A percentile compares a stretch with the other conserved stretches of the same genome.
phyloP scores from a whole-genome alignment of 2,888 invertebrate species.

The Synanthedon tipuliformis region DNA sequence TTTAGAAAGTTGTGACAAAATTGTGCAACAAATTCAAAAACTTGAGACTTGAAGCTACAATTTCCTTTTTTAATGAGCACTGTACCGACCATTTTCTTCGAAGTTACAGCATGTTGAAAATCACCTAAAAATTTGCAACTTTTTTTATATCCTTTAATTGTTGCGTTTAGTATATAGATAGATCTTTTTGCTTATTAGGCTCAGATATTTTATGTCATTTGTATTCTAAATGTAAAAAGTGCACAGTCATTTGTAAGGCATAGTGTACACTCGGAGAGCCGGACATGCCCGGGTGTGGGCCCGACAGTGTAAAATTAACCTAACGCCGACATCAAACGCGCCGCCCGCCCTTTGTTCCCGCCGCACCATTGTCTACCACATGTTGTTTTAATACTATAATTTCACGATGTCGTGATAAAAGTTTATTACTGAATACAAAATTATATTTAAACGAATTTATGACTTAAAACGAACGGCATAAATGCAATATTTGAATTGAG shows the following conservation, averaged over 20 bases:
- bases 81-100: too few species aligned
- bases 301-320: constrained; percentile 48
- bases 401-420: constrained; percentile 62
- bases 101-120: too few species aligned
- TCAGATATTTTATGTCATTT: too few species aligned
- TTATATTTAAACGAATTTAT: constrained; percentile 18
- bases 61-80: too few species aligned
- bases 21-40: too few species aligned
- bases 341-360: constrained; percentile 45
- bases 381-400: constrained; percentile 60
- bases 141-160: too few species aligned
- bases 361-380: constrained; percentile 60
- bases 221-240: neutral
- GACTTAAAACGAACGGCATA: neutral
- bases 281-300: constrained; percentile 17
- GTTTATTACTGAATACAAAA: constrained; percentile 37
- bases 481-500: too few species aligned
- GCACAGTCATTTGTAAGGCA: constrained; percentile 5
- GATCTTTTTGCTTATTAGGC: too few species aligned
- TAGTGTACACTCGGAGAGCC: neutral
- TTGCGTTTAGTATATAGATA: too few species aligned
- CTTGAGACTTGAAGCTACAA: too few species aligned
- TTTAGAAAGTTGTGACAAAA: too few species aligned
- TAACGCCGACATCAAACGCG: constrained; percentile 43
- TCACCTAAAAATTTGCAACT: too few species aligned